Percentiles rank a stretch among this genome's conserved stretches.
These are phyloP conservation scores for Eulemur albifrons DNA, from an alignment of 2,797 vertebrate genomes.

Conservation along the genomic window DNA sequence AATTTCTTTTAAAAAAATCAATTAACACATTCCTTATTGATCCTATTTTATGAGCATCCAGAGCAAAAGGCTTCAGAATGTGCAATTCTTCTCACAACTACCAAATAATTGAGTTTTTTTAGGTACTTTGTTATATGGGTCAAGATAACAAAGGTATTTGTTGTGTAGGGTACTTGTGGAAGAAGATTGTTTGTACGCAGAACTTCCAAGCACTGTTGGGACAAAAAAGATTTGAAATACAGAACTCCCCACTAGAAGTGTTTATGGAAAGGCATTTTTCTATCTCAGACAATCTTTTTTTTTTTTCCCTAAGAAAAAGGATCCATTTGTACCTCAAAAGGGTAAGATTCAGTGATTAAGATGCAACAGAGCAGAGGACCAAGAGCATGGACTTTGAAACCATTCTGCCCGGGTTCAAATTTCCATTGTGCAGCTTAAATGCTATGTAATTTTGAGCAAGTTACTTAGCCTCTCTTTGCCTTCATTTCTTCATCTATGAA, in stretches of 20 bases:
- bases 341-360: neutral
- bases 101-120: neutral
- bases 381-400: neutral
- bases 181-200: neutral
- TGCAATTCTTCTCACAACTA: neutral
- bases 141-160: neutral
- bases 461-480: neutral
- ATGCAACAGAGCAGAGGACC: neutral
- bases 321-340: neutral
- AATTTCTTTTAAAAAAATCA: slow-evolving; percentile 23
- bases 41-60: slow-evolving; percentile 13
- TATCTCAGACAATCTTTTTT: neutral
- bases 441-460: neutral
- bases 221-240: neutral
- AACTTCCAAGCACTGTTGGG: neutral
- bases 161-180: neutral
- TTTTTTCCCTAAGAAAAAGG: neutral
- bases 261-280: neutral
- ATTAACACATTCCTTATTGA: slow-evolving; percentile 22
- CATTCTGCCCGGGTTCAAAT: neutral
- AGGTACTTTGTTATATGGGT: neutral
- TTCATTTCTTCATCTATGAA: neutral
- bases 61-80: neutral
- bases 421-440: neutral
- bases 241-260: neutral